Evolutionary conservation across 2,888 invertebrate genomes (phyloP).

Genomic region (Carpatolechia fugitivella): DNA sequence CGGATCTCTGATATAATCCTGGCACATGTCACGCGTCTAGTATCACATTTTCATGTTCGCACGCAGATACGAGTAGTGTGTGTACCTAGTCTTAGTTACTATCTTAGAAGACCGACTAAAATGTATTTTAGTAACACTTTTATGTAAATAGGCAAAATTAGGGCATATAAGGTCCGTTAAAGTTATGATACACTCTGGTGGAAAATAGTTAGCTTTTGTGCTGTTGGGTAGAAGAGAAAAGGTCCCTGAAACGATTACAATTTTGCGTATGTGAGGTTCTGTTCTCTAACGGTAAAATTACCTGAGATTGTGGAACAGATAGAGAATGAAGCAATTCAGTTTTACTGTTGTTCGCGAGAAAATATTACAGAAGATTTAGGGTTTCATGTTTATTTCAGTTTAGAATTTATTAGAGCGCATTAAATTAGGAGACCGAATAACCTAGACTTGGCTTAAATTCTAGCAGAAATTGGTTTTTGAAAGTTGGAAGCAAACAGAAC

Average conservation of each 20-base stretch:
- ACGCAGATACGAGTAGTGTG: too few relatives aligned
- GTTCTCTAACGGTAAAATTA: neutral
- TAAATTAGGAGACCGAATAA: neutral
- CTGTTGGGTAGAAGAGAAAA: too few relatives aligned
- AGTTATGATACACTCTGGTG: too few relatives aligned
- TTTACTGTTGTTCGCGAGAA: neutral
- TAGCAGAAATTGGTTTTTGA: constrained; percentile 2
- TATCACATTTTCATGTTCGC: neutral
- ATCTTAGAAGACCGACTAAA: too few relatives aligned
- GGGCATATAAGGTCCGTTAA: too few relatives aligned
- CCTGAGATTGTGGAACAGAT: neutral
- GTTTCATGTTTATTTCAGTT: neutral
- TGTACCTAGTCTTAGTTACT: too few relatives aligned
- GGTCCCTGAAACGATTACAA: too few relatives aligned
- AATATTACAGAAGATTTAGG: neutral
- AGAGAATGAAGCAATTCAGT: neutral
- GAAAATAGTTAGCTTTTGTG: too few relatives aligned
- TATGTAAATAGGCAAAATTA: too few relatives aligned
- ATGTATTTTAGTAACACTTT: too few relatives aligned
- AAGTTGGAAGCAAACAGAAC: neutral
- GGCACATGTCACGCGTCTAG: neutral
- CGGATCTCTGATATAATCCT: neutral
- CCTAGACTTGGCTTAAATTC: neutral
- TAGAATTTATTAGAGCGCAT: neutral
- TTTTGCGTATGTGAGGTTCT: too few relatives aligned